Conservation (phyloP, 1,140 invertebrate species). For the Stegodyphus mimosarum region DNA sequence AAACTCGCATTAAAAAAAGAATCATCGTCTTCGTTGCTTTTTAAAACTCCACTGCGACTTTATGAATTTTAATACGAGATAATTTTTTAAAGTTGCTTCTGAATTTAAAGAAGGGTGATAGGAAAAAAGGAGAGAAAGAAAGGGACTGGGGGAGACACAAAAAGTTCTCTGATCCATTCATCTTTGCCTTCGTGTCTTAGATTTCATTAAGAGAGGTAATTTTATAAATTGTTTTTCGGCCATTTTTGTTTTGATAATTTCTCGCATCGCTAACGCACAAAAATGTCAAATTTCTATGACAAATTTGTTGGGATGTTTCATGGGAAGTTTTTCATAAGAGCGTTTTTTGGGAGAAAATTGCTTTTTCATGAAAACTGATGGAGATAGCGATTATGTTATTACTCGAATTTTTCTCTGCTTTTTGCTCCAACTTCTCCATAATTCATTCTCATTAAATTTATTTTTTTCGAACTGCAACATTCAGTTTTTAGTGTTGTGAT, state of each 20-base stretch:
- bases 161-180: slow-evolving; percentile 8
- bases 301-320: slow-evolving; percentile 42
- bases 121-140: background rate
- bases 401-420: background rate
- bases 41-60: background rate
- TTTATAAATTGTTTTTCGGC: slow-evolving; percentile 35
- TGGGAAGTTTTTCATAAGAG: slow-evolving; percentile 15
- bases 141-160: slow-evolving; percentile 5
- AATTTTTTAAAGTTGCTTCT: slow-evolving; percentile 38
- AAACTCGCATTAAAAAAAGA: background rate
- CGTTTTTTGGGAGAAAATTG: slow-evolving; percentile 17
- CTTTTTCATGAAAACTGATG: slow-evolving; percentile 47
- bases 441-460: slow-evolving; percentile 29
- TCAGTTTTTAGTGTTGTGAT: too few relatives aligned
- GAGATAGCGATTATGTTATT: slow-evolving; percentile 35
- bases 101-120: background rate
- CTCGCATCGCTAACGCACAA: background rate
- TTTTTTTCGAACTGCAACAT: background rate
- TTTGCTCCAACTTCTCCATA: background rate
- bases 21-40: slow-evolving; percentile 4
- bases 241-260: slow-evolving; percentile 1
- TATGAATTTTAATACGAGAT: slow-evolving; percentile 45
- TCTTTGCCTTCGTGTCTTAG: slow-evolving; percentile 21
- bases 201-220: slow-evolving; percentile 44
- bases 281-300: slow-evolving; percentile 33